Conservation (phyloP, 1,140 invertebrate species). For the Papilio glaucus region DNA sequence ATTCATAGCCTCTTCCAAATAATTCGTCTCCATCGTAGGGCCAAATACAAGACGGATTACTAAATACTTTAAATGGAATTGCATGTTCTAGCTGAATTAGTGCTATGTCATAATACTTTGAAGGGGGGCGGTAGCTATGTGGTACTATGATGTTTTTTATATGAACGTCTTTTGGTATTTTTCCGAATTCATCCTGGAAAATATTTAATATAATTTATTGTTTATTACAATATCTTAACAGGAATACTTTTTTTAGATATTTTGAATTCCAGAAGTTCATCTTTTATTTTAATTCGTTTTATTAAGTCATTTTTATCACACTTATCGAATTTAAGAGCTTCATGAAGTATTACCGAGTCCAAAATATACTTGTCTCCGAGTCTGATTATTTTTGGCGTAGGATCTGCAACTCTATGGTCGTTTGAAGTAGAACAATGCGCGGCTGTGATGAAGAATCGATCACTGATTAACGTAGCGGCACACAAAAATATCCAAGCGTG, state of each 20-base stretch:
- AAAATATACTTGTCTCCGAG: conserved; percentile 59
- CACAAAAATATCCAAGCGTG: conserved; percentile 44
- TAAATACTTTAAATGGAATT: conserved; percentile 40
- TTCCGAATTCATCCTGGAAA: conserved; percentile 22
- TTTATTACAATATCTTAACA: too few species aligned
- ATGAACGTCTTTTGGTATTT: conserved; percentile 33
- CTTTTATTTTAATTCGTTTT: too few species aligned
- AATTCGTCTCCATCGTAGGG: conserved; percentile 52
- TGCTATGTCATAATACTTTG: conserved; percentile 49
- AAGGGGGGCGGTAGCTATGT: conserved; percentile 41
- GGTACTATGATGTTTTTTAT: conserved; percentile 46
- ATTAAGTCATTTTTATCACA: too few species aligned
- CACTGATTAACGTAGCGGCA: conserved; percentile 44
- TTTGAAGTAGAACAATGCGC: conserved; percentile 42
- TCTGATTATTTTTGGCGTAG: conserved; percentile 62
- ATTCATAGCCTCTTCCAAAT: conserved; percentile 49
- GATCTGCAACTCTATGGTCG: conserved; percentile 27
- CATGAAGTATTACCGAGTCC: too few species aligned
- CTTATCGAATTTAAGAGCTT: too few species aligned
- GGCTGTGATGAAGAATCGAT: conserved; percentile 42
- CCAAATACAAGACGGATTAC: conserved; percentile 73
- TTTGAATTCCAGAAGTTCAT: too few species aligned
- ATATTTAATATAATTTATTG: too few species aligned
- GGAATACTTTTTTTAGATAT: too few species aligned
- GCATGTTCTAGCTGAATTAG: conserved; percentile 42